These are phyloP conservation scores for Melipona beecheii DNA, from an alignment of 2,888 invertebrate species.

Conservation along the genomic window DNA sequence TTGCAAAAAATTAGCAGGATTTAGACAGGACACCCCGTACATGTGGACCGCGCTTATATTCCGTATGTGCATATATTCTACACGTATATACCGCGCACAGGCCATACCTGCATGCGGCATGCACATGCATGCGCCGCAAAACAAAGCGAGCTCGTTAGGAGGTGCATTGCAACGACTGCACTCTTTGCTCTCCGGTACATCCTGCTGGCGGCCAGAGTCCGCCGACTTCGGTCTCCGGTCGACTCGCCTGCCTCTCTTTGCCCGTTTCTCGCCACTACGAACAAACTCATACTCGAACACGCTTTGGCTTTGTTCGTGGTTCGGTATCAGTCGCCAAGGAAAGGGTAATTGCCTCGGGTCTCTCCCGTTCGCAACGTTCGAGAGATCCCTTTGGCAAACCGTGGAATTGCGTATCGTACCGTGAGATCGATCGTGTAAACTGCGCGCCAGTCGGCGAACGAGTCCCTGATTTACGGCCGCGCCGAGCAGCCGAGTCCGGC, in stretches of 20 bases:
- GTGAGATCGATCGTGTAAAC: constrained; percentile 64
- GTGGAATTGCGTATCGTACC: constrained; percentile 62
- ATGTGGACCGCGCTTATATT: constrained; percentile 71
- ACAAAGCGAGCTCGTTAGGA: constrained; percentile 84
- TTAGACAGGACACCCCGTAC: constrained; percentile 76
- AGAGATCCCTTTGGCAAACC: constrained; percentile 59
- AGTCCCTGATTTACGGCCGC: constrained; percentile 37
- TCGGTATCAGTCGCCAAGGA: constrained; percentile 63
- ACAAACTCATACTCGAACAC: constrained; percentile 73
- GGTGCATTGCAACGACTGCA: constrained; percentile 81
- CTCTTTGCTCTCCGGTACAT: constrained; percentile 75
- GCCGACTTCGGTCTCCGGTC: constrained; percentile 53
- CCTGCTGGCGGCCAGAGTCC: constrained; percentile 70
- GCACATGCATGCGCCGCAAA: constrained; percentile 80
- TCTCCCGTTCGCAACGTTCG: constrained; percentile 51
- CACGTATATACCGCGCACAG: constrained; percentile 57
- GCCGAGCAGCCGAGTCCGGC: constrained; percentile 41
- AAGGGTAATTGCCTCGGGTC: constrained; percentile 73
- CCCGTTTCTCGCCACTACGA: constrained; percentile 63
- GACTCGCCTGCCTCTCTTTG: constrained; percentile 51
- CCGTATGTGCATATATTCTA: constrained; percentile 74
- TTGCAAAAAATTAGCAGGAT: constrained; percentile 2
- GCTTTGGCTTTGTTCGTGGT: constrained; percentile 68
- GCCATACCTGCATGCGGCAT: constrained; percentile 71
- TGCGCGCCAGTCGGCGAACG: constrained; percentile 47